Evolutionary conservation across 2,797 vertebrate genomes (phyloP), one percentile per base, ranked within the genome.

Genomic region (Graptemys geographica): DNA sequence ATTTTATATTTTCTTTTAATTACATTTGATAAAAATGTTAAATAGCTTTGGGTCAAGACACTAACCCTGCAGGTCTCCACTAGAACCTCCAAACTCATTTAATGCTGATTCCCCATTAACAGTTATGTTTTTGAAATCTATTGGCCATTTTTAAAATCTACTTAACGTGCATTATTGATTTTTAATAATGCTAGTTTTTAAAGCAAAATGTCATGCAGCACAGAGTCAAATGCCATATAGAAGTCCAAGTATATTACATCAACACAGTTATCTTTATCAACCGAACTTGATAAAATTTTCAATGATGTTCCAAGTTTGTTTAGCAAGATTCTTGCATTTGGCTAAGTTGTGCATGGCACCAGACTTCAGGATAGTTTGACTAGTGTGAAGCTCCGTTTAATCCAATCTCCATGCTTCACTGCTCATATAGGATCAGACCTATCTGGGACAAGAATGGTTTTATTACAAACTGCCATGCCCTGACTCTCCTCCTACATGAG

Each of bases 71-170:
- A 49, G 78, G 72, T 90, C 94, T 89, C 37, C 93, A 79, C 25
- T 31, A 44, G 44, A 47, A 56, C 9, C 55, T 56, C 25, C 55
- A 56, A 56, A 16, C 33, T 13, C 16, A 7, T 9, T 65, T 15
- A 65, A 15, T 88, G 90, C 76, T 83, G 62, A 90, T 90, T 95
- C 90, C 57, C 33, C 86, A 82, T 92, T 93, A 94, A 18, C 33
- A 89, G 44, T 69, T 90, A 37, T 37, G 37, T 37, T 83, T 65
- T 81, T 88, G 51, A 65, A n/a, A n/a, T n/a, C 31, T n/a, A 65
- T 33, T 4, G 2, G 15, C 15, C 12, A 33, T 33, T n/a, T 65
- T 65, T 56, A n/a, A n/a, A n/a, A 65, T 65, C 62, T 13, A 65
- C 8, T 65, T 65, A 65, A 33, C 8, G 16, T 65, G 15, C 16